Percentiles rank a stretch among this genome's conserved stretches.
These are phyloP conservation scores for Halictus ligatus DNA, from an alignment of 2,888 invertebrate genomes.

Conservation along the genomic window DNA sequence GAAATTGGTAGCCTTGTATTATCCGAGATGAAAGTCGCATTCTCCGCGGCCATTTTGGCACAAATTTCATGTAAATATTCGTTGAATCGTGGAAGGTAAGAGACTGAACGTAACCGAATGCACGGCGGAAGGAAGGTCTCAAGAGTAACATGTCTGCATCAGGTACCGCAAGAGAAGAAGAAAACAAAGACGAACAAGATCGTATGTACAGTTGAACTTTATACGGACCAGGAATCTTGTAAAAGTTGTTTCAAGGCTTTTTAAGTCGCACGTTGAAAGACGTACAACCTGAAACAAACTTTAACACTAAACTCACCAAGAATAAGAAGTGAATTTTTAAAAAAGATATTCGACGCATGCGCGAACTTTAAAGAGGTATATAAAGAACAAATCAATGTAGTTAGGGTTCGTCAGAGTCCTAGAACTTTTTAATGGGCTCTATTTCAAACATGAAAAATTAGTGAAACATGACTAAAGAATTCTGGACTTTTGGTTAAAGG, in stretches of 20 bases:
- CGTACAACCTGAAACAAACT: not conserved
- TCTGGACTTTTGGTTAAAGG: no score
- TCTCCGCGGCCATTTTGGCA: not conserved
- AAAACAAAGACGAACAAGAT: not conserved
- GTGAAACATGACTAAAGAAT: no score
- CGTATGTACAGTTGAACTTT: no score
- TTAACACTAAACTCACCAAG: not conserved
- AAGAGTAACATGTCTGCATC: not conserved
- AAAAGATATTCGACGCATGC: no score
- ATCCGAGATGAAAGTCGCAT: not conserved
- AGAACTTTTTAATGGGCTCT: no score
- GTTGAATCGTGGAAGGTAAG: not conserved
- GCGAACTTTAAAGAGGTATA: no score
- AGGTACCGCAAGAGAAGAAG: not conserved
- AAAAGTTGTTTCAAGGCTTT: not conserved
- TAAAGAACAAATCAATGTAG: no score
- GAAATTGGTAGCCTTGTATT: not conserved
- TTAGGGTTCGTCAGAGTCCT: no score
- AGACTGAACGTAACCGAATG: not conserved
- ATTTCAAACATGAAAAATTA: no score
- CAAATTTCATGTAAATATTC: not conserved
- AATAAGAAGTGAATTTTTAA: not conserved
- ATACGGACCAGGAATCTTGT: not conserved
- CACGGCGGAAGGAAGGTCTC: not conserved
- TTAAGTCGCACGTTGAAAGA: not conserved